Evolutionary conservation across 1,140 invertebrate genomes (phyloP).

Genomic region (Ceratosolen solmsi): DNA sequence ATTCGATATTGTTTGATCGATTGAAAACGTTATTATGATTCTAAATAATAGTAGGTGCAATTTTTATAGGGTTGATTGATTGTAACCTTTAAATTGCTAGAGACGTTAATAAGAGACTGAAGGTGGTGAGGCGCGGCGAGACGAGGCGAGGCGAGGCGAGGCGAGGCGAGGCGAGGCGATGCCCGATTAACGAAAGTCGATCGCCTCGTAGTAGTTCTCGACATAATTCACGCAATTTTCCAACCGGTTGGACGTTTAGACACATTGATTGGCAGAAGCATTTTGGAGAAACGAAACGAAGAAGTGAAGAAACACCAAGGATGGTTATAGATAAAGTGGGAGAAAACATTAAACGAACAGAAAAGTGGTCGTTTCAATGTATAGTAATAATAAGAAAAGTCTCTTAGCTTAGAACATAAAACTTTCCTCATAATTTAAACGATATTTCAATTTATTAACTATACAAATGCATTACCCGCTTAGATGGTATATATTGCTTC

Average conservation of each 20-base stretch:
- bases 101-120: conserved; percentile 40
- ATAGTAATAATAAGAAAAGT: too few relatives aligned
- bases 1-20: conserved; percentile 46
- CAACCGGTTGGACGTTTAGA: conserved; percentile 38
- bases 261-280: conserved; percentile 44
- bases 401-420: too few relatives aligned
- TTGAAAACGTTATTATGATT: not conserved
- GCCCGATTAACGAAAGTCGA: conserved; percentile 43
- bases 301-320: conserved; percentile 3
- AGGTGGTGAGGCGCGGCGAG: too few relatives aligned
- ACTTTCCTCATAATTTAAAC: too few relatives aligned
- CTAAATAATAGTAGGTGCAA: conserved; percentile 17
- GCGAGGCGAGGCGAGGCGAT: not conserved
- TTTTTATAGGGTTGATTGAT: conserved; percentile 2
- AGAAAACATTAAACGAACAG: not conserved
- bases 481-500: too few relatives aligned
- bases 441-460: too few relatives aligned
- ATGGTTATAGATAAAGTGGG: not conserved
- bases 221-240: conserved; percentile 48
- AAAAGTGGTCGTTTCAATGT: not conserved
- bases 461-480: too few relatives aligned
- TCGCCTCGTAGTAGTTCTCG: conserved; percentile 1
- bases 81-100: conserved; percentile 6
- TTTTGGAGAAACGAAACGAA: conserved; percentile 35
- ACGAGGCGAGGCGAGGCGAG: not conserved